Percentiles rank a stretch among this genome's conserved stretches.
Evolutionary conservation across 1,140 invertebrate species (phyloP).

Genomic region (Prorops nasuta): DNA sequence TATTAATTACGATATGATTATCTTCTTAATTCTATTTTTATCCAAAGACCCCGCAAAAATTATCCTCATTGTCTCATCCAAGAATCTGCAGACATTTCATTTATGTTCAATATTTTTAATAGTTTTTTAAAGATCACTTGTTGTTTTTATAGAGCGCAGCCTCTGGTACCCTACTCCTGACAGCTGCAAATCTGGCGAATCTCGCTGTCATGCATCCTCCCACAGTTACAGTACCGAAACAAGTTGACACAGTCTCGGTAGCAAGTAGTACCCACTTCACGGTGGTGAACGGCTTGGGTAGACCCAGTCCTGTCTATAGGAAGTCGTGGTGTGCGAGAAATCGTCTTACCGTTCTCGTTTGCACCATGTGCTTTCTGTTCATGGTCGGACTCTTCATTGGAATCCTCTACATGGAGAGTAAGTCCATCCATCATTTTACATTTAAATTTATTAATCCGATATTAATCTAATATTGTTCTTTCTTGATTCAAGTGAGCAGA

Average conservation of each 20-base stretch:
- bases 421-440: too few species aligned
- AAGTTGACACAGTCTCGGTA: constrained; percentile 67
- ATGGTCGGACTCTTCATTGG: constrained; percentile 73
- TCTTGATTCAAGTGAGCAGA: constrained; percentile 60
- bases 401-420: constrained; percentile 62
- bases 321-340: constrained; percentile 73
- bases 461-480: constrained; percentile 16
- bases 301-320: constrained; percentile 57
- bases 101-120: too few species aligned
- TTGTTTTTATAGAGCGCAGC: constrained; percentile 67
- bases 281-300: constrained; percentile 75
- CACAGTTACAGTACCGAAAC: constrained; percentile 44
- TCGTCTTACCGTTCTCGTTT: constrained; percentile 74
- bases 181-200: constrained; percentile 70
- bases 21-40: too few species aligned
- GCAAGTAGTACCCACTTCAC: constrained; percentile 84
- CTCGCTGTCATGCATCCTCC: constrained; percentile 66
- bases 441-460: too few species aligned
- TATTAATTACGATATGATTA: too few species aligned
- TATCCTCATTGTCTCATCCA: too few species aligned
- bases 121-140: too few species aligned
- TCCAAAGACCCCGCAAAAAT: too few species aligned
- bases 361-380: constrained; percentile 76
- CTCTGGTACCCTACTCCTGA: constrained; percentile 73
- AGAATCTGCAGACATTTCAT: too few species aligned